Evolutionary conservation across 1,140 invertebrate species (phyloP).

Genomic region (Ditylenchus dipsaci): DNA sequence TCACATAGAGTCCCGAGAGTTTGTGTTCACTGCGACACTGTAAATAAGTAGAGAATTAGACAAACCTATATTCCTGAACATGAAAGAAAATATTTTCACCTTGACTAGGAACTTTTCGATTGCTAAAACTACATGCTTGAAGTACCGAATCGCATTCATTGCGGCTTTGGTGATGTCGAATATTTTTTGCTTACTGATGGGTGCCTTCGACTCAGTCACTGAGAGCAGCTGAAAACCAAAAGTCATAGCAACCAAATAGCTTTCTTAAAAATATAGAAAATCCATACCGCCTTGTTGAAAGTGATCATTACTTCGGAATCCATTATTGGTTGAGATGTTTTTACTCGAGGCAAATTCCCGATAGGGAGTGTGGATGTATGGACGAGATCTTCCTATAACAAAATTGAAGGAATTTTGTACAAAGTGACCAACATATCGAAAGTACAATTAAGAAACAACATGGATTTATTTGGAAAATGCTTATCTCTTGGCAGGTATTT

Average conservation of each 20-base stretch:
- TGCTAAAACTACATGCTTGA: conserved; percentile 98
- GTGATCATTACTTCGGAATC: conserved; percentile 40
- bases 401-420: no score
- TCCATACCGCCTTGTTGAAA: conserved; percentile 38
- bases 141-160: conserved; percentile 96
- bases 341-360: no score
- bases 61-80: not conserved
- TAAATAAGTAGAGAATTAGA: conserved; percentile 37
- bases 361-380: no score
- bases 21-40: conserved; percentile 95
- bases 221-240: conserved; percentile 39
- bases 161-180: conserved; percentile 88
- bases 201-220: conserved; percentile 69
- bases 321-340: conserved; percentile 12
- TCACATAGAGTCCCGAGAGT: conserved; percentile 94
- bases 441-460: no score
- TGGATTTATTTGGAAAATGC: no score
- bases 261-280: conserved; percentile 5
- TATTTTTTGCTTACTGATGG: conserved; percentile 98
- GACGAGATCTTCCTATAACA: no score
- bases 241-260: no score
- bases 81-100: no score
- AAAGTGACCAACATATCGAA: no score
- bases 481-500: no score
- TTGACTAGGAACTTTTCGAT: conserved; percentile 66